Evolutionary conservation across 2,113 vertebrate genomes (phyloP).

Genomic region (Clarias magur): DNA sequence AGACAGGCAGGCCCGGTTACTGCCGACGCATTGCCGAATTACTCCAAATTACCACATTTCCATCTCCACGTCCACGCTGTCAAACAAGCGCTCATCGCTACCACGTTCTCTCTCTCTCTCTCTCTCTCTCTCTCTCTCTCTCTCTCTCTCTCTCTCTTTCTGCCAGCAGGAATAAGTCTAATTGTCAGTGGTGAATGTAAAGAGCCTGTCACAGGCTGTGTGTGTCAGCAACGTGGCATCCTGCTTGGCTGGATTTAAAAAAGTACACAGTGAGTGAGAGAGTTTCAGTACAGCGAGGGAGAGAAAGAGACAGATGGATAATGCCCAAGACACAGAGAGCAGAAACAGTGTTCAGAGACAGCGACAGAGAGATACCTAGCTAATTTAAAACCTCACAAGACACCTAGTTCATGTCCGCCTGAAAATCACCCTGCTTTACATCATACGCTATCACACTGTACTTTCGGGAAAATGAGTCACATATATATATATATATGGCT

Average conservation of each 20-base stretch:
- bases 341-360: constrained; percentile 13
- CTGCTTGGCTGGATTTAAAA: constrained; percentile 65
- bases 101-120: constrained; percentile 50
- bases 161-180: constrained; percentile 72
- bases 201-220: constrained; percentile 71
- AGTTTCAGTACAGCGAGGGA: constrained; percentile 16
- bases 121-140: constrained; percentile 46
- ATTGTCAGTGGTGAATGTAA: constrained; percentile 78
- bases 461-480: background rate
- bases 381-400: constrained; percentile 42
- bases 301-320: constrained; percentile 40
- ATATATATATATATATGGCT: background rate
- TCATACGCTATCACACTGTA: background rate
- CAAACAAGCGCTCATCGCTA: constrained; percentile 70
- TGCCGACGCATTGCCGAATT: constrained; percentile 76
- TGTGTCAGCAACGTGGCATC: constrained; percentile 64
- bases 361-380: constrained; percentile 19
- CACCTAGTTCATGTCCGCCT: constrained; percentile 7
- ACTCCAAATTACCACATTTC: constrained; percentile 82
- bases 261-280: constrained; percentile 45
- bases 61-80: constrained; percentile 77
- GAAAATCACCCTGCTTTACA: constrained; percentile 18
- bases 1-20: constrained; percentile 75
- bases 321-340: constrained; percentile 36
- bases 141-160: constrained; percentile 47